Evolutionary conservation across 2,888 invertebrate species (phyloP), one percentile per base, ranked within the genome.

Genomic region (Acleris holmiana): DNA sequence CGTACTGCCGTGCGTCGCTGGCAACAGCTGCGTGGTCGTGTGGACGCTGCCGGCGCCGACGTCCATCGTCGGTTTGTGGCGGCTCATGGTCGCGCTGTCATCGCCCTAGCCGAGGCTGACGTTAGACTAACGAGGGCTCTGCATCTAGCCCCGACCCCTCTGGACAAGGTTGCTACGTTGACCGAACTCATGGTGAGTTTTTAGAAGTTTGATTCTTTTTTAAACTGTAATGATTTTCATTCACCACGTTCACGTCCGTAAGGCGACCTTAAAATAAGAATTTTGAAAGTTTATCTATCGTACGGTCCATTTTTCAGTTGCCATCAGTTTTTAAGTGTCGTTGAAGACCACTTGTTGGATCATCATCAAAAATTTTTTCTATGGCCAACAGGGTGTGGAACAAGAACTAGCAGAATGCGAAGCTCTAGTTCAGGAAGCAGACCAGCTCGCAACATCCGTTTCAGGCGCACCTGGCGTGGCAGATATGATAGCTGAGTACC

Each of bases 21-120:
- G 95, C 94, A 94, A 68, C 93, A 92, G 56, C 79, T 96, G 53
- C 87, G 93, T 15, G 94, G 94, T 0, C 93, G 94, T 44, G 93
- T 94, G 40, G 88, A 93, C 62, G 91, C 93, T 0, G 93, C 96
- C 0, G 93, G 94, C 2, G 93, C 93, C 0, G 94, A 94, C 67
- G 87, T 94, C 1, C 95, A 95, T 73, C 90, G 94, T 1, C 95
- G 95, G 73, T 96, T 97, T 75, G 93, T 95, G 15, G 93, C 94
- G 2, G 95, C 95, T 15, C 97, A 97, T 66, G 95, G 95, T 4
- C 94, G 93, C 35, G 95, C 96, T 0, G 94, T 97, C 0, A 93
- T 96, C 13, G 94, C 94, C 2, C 83, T 97, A 21, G 95, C 95
- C 0, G 94, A 95, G 72, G 93, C 96, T 0, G 96, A 97, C 73